Base-by-base conservation (phyloP, 2,888 invertebrate genomes). In the Exocentrus adspersus region DNA sequence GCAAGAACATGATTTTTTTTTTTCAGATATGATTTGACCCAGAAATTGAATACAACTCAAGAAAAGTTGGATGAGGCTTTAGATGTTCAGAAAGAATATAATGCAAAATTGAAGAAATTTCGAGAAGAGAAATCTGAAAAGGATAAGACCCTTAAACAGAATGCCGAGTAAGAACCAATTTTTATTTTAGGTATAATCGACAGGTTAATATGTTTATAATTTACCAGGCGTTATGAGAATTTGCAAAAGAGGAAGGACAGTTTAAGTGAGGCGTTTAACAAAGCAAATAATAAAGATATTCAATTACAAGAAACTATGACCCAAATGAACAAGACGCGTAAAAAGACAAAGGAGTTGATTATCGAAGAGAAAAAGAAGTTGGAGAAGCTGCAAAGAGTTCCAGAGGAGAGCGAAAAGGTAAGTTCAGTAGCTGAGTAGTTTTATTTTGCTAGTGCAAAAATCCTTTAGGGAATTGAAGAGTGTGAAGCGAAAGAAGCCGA, bases 341-440 rank as follows among this genome's bases (percentile, higher is more conserved):
- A 93, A 78, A 90, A 91, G 76, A 86, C 91, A 21, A 90, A 90
- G 65, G 87, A 89, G 50, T 85, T 88, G 12, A 79, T 93, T 1
- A 89, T 86, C 61, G 86, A 88, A 76, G 89, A 91, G 78, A 87
- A 85, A 70, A 84, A 83, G n/a, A 89, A 93, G 79, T 83, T 95
- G 1, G 88, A 86, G 45, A 88, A 90, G 48, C 78, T 91, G 14
- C 79, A 85, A 67, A 85, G 84, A 63, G 79, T 90, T 4, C 96
- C 96, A 0, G 90, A 90, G 28, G 91, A 92, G 77, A 92, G 92
- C 80, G 84, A 84, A 62, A 85, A 87, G 65, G 91, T 92, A 76
- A 91, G 50, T 54, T 58, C 54, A 45, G n/a, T n/a, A n/a, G n/a
- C n/a, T n/a, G n/a, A n/a, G n/a, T n/a, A n/a, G n/a, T n/a, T n/a